These are phyloP conservation scores for Hyaena hyaena DNA, from an alignment of 2,113 vertebrate species.

Conservation along the genomic window DNA sequence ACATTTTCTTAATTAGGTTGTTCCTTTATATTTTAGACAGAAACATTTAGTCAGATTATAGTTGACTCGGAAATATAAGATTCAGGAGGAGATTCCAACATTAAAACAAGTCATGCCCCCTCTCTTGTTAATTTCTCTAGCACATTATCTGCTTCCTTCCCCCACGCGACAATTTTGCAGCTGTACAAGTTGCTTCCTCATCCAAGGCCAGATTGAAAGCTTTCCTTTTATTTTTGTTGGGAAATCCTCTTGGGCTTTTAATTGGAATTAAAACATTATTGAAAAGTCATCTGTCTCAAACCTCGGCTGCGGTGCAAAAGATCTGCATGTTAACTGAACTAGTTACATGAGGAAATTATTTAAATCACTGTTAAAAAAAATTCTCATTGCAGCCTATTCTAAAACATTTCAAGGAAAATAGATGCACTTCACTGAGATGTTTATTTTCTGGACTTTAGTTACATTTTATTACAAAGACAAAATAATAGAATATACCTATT, in stretches of 20 bases:
- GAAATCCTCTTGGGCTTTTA: slow-evolving; percentile 57
- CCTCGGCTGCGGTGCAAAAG: not conserved
- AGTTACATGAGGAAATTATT: not conserved
- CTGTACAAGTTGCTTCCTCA: slow-evolving; percentile 8
- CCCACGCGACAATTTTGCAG: not conserved
- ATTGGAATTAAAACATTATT: slow-evolving; percentile 62
- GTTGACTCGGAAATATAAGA: slow-evolving; percentile 6
- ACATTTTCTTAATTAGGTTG: slow-evolving; percentile 26
- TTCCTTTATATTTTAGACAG: not conserved
- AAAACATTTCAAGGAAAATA: slow-evolving; percentile 19
- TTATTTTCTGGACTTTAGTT: not conserved
- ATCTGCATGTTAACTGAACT: not conserved
- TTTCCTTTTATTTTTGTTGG: slow-evolving; percentile 43
- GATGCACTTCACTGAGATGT: not conserved
- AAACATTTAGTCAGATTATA: not conserved
- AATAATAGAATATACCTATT: not conserved
- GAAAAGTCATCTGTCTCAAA: slow-evolving; percentile 64
- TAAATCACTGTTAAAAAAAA: slow-evolving; percentile 47
- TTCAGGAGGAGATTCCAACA: not conserved
- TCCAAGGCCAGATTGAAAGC: not conserved
- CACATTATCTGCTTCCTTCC: not conserved
- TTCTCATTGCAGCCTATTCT: not conserved
- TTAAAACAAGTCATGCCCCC: not conserved
- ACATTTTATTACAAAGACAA: not conserved
- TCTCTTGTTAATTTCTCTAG: slow-evolving; percentile 19